Percentiles rank a stretch among this genome's conserved stretches.
Evolutionary conservation across 2,797 vertebrate genomes (phyloP).

Genomic region (Leptatherina wallacei): DNA sequence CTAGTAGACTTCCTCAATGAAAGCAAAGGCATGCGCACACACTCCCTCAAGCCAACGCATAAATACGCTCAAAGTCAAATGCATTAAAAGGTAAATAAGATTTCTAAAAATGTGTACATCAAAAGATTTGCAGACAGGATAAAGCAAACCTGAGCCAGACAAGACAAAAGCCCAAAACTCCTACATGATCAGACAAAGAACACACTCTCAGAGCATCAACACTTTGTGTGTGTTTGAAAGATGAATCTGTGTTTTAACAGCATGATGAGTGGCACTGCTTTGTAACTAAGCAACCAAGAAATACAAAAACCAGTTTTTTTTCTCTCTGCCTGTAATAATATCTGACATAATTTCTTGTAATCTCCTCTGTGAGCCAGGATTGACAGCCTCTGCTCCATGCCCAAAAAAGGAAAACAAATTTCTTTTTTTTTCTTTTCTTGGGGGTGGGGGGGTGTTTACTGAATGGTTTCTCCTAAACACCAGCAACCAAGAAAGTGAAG

Average conservation of each 20-base stretch:
- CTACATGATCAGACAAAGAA: conserved; percentile 42
- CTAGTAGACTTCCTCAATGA: conserved; percentile 60
- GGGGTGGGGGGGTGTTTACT: background rate
- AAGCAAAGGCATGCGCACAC: conserved; percentile 27
- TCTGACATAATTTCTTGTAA: conserved; percentile 41
- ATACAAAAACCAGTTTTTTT: conserved; percentile 54
- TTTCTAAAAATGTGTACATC: background rate
- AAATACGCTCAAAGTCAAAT: conserved; percentile 17
- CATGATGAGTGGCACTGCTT: conserved; percentile 42
- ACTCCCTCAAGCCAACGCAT: conserved; percentile 9
- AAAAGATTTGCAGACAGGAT: background rate
- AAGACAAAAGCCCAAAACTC: conserved; percentile 15
- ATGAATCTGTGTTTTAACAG: conserved; percentile 52
- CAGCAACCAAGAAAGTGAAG: background rate
- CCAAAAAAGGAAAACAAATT: conserved; percentile 37
- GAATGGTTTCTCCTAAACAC: conserved; percentile 1
- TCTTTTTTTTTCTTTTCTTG: conserved; percentile 3
- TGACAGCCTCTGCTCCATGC: conserved; percentile 22
- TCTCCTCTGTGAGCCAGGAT: conserved; percentile 36
- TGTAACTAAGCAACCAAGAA: conserved; percentile 74
- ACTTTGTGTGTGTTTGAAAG: conserved; percentile 24
- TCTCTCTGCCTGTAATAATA: conserved; percentile 33
- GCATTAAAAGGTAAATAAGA: conserved; percentile 7
- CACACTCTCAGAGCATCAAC: conserved; percentile 26
- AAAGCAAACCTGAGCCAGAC: conserved; percentile 3